phyloP scores from a whole-genome alignment of 2,888 invertebrate genomes.

The Agrenia bidenticulata region DNA sequence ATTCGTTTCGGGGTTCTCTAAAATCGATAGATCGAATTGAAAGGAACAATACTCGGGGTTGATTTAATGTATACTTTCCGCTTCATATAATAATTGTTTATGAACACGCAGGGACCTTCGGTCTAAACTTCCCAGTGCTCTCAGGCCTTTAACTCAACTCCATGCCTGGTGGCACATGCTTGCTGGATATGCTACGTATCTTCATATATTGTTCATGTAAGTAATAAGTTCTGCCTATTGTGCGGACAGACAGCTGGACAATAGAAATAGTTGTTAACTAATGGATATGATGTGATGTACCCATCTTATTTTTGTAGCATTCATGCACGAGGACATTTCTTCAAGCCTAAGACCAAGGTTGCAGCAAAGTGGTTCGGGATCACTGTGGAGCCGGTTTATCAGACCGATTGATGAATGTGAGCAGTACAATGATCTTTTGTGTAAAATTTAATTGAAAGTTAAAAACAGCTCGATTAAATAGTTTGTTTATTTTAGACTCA shows the following conservation, averaged over 20 bases:
- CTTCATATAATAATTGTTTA: conserved; percentile 6
- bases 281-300: neutral
- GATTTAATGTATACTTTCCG: neutral
- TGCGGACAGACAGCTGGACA: no score
- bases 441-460: no score
- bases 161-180: conserved; percentile 60
- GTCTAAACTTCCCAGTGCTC: conserved; percentile 46
- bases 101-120: conserved; percentile 47
- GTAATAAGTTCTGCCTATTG: neutral
- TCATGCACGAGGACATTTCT: conserved; percentile 50
- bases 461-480: no score
- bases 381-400: conserved; percentile 41
- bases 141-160: conserved; percentile 56
- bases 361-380: conserved; percentile 42
- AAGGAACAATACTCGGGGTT: neutral
- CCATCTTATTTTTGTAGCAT: conserved; percentile 34
- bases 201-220: conserved; percentile 55
- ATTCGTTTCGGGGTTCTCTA: neutral
- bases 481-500: no score
- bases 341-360: conserved; percentile 45
- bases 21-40: neutral
- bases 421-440: neutral
- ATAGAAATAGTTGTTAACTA: conserved; percentile 2
- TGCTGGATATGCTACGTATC: conserved; percentile 58
- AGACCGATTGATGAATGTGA: conserved; percentile 34